Conservation (phyloP, 2,797 vertebrate genomes). For the Babyrousa celebensis region DNA sequence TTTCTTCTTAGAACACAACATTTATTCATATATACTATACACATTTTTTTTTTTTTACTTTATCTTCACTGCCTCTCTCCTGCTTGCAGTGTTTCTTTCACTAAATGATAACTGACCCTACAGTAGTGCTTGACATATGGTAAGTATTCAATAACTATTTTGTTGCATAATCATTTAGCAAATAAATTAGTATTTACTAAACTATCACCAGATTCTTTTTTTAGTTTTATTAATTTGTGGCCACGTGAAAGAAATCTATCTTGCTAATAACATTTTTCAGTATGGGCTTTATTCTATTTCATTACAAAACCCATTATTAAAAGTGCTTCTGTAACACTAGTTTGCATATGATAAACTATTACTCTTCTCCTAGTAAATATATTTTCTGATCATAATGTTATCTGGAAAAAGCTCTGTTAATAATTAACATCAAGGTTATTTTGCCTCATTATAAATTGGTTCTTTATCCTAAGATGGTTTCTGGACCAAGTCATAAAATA, state of each 20-base stretch:
- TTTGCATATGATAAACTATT: slow-evolving; percentile 30
- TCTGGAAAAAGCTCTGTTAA: neutral
- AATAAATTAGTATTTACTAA: slow-evolving; percentile 42
- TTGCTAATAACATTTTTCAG: neutral
- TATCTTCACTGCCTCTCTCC: neutral
- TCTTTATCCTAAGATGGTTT: slow-evolving; percentile 61
- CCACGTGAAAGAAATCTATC: neutral
- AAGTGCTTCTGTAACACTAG: neutral
- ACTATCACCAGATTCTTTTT: neutral
- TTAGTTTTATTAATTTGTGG: slow-evolving; percentile 41
- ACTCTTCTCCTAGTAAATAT: slow-evolving; percentile 34
- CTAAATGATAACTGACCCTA: neutral
- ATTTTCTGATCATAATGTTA: neutral
- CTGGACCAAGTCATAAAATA: slow-evolving; percentile 14
- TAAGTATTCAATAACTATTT: neutral
- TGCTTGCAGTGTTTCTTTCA: neutral
- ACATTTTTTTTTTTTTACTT: neutral
- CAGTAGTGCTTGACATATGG: neutral
- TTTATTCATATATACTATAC: neutral
- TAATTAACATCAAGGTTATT: slow-evolving; percentile 54
- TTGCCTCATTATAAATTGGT: slow-evolving; percentile 34
- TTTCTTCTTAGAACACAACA: neutral
- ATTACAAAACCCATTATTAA: slow-evolving; percentile 12
- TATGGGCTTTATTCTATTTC: neutral
- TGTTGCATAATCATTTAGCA: slow-evolving; percentile 19